Conservation (phyloP, 1,140 invertebrate species). For the Ylistrum balloti region DNA sequence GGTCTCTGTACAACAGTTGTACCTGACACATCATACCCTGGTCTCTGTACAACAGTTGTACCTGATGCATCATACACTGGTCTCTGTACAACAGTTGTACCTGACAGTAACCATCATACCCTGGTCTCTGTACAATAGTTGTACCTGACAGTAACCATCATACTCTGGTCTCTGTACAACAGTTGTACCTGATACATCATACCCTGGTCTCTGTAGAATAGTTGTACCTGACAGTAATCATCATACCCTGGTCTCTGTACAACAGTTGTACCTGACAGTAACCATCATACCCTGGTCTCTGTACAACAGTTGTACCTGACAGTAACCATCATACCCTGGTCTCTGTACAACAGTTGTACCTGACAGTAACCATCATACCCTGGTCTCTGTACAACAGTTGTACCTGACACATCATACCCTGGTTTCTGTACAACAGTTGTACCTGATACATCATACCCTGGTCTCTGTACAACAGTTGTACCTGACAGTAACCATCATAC, state of each 20-base stretch:
- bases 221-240: conserved; percentile 7
- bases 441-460: not conserved
- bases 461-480: not conserved
- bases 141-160: not conserved
- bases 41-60: not conserved
- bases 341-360: conserved; percentile 3
- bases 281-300: not conserved
- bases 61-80: too few species aligned
- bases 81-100: too few species aligned
- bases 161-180: not conserved
- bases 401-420: not conserved
- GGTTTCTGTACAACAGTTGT: not conserved
- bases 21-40: not conserved
- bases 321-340: not conserved
- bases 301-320: not conserved
- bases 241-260: not conserved
- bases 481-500: not conserved
- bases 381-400: not conserved
- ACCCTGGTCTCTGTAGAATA: not conserved
- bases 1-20: not conserved
- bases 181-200: not conserved
- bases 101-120: too few species aligned
- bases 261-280: conserved; percentile 30
- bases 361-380: not conserved
- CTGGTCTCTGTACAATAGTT: not conserved